These are phyloP conservation scores for Eupristina koningsbergeri DNA, from an alignment of 1,140 invertebrate genomes.

Conservation along the genomic window DNA sequence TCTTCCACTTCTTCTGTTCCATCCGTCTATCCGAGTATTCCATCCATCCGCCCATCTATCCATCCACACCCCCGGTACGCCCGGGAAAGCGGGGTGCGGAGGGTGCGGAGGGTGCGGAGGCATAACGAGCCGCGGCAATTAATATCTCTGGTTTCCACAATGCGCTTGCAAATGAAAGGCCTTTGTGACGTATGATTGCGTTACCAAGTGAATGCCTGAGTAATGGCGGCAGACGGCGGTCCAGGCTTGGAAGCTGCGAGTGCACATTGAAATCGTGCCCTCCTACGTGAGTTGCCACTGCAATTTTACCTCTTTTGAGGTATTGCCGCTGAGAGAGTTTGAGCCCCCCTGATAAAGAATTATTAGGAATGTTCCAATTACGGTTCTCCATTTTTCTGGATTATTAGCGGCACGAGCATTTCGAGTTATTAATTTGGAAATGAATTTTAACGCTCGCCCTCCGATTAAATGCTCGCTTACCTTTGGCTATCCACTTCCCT, in stretches of 20 bases:
- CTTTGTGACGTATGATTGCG: conserved; percentile 75
- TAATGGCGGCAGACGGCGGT: conserved; percentile 64
- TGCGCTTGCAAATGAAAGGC: conserved; percentile 75
- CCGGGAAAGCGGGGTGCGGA: conserved; percentile 17
- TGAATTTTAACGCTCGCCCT: not conserved
- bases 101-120: conserved; percentile 54
- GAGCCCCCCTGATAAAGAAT: not conserved
- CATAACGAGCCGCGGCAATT: conserved; percentile 74
- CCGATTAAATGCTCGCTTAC: not conserved
- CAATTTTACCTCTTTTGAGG: not conserved
- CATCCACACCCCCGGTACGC: not conserved
- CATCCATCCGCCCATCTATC: not conserved
- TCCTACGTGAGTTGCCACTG: not conserved
- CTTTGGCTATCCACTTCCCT: too few relatives aligned
- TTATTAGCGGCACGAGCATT: not conserved
- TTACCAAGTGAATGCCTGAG: conserved; percentile 74
- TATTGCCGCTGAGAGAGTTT: not conserved
- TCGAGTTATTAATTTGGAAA: not conserved
- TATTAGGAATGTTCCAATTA: not conserved
- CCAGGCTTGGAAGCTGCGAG: not conserved
- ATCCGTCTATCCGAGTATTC: too few relatives aligned
- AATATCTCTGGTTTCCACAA: conserved; percentile 73
- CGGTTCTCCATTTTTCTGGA: not conserved
- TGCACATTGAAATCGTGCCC: not conserved
- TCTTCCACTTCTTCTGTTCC: too few relatives aligned